Evolutionary conservation across 2,113 vertebrate species (phyloP), one percentile per base, ranked within the genome.

Genomic region (Pongo pygmaeus): DNA sequence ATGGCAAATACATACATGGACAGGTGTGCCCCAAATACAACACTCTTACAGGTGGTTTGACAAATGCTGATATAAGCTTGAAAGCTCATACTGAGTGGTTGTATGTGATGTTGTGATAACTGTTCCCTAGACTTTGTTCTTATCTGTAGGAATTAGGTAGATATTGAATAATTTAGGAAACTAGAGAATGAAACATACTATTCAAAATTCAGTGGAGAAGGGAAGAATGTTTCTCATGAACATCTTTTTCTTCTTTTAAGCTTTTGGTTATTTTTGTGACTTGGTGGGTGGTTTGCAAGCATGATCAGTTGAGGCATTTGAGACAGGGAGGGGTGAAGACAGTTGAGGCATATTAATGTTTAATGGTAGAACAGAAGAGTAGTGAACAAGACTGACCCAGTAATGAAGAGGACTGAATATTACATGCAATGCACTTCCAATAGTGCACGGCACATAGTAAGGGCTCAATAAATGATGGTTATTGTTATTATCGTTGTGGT

Each of bases 51-150:
- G 30, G 11, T 27, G 17, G 25, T 81, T 46, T 92, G 70, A 64
- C 80, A 93, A 87, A 61, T 64, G 61, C 43, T 81, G 30, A 38
- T 5, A 3, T 38, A 70, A 88, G 50, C 20, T 67, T 25, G 40
- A 35, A 84, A 80, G 57, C 43, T 35, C 43, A 25, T 3, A 61
- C 10, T 79, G 8, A 43, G 67, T 77, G 32, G 23, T n/a, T 83
- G 22, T 10, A 27, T 35, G 5, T 43, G 32, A 25, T 50, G 35
- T 27, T 75, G 67, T 61, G 88, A 48, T 64, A 52, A 70, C 18
- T 8, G 80, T 35, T 98, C 99, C 99, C 99, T 99, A 91, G 98
- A 98, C 86, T 98, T 98, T 86, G 98, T 98, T 98, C 70, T 98
- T 98, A 95, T 98, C 98, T 69, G 98, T 99, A 59, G 48, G 23